Conservation (phyloP, 2,113 vertebrate species). For the Barbus barbus region DNA sequence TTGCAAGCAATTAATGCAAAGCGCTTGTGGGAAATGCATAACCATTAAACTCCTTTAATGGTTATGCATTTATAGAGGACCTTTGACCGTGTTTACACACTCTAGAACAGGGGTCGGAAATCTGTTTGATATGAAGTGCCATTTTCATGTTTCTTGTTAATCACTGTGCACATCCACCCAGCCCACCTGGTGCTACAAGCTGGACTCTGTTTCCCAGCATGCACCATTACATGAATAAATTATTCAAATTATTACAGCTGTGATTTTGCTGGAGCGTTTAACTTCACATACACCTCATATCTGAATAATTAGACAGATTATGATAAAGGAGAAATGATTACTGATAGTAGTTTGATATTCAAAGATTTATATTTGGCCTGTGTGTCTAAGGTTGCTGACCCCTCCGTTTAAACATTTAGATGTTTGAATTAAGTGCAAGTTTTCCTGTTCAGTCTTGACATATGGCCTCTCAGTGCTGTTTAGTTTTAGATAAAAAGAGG, state of each 20-base stretch:
- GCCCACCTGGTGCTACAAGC: background rate
- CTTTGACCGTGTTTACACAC: conserved; percentile 16
- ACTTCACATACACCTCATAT: background rate
- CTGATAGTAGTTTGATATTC: background rate
- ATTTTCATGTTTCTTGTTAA: background rate
- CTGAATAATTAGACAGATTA: background rate
- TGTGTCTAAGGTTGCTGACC: background rate
- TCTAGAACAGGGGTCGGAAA: background rate
- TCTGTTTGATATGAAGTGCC: background rate
- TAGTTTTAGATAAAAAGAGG: background rate
- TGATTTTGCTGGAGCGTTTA: background rate
- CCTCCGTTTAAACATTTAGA: background rate
- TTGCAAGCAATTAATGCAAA: conserved; percentile 11
- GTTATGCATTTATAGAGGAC: no score
- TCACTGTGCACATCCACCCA: conserved; percentile 15
- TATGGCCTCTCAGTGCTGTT: background rate
- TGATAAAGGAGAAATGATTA: background rate
- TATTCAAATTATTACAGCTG: background rate
- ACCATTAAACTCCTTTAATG: conserved; percentile 5
- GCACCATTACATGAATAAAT: background rate
- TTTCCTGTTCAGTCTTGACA: background rate
- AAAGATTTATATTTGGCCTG: background rate
- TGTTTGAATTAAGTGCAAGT: background rate
- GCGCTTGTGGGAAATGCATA: background rate
- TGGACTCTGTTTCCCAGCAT: background rate